A percentile compares a stretch with the other conserved stretches of the same genome.
phyloP scores from a whole-genome alignment of 2,113 vertebrate genomes.

The Vidua macroura region DNA sequence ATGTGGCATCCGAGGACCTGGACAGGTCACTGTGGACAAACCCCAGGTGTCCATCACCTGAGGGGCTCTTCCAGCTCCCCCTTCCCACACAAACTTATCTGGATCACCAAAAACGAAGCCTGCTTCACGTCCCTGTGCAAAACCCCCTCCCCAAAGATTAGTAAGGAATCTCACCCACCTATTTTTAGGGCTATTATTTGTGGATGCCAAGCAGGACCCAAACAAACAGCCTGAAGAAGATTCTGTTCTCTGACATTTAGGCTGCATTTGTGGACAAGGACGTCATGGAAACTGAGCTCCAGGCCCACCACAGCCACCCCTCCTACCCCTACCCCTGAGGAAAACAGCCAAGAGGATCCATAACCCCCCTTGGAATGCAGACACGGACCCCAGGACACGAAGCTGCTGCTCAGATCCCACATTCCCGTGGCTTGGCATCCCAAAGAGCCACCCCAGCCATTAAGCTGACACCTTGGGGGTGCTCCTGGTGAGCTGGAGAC shows the following conservation, averaged over 20 bases:
- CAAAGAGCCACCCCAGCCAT: rapidly evolving
- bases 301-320: not conserved
- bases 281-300: not conserved
- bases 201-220: not conserved
- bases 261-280: not conserved
- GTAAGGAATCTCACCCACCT: not conserved
- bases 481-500: not conserved
- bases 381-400: too few species aligned
- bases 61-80: not conserved
- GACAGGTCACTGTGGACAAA: not conserved
- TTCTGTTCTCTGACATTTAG: constrained; percentile 46
- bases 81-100: not conserved
- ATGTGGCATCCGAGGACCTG: rapidly evolving
- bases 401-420: not conserved
- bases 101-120: not conserved
- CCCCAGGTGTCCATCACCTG: not conserved
- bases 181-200: constrained; percentile 58
- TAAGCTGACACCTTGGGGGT: rapidly evolving
- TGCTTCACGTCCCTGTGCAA: rapidly evolving
- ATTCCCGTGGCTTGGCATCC: not conserved
- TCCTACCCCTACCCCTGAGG: not conserved
- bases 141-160: not conserved
- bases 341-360: not conserved
- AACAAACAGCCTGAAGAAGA: not conserved
- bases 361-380: not conserved